phyloP scores from a whole-genome alignment of 2,888 invertebrate species.

The Cheilosia soror region DNA sequence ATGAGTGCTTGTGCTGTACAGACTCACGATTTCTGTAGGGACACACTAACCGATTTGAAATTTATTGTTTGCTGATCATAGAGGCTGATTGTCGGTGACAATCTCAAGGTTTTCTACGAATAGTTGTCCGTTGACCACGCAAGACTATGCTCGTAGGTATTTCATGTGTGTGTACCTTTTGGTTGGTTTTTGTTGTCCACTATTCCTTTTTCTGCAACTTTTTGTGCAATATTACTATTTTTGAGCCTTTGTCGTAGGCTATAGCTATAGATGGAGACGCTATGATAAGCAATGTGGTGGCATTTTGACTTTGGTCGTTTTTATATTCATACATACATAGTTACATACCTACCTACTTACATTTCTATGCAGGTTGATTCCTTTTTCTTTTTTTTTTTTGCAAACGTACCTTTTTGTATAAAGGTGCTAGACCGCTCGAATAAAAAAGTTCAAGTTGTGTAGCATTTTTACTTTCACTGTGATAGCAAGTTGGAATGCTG shows the following conservation, averaged over 20 bases:
- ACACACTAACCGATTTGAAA: constrained; percentile 75
- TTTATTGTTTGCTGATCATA: constrained; percentile 75
- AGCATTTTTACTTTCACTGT: too few relatives aligned
- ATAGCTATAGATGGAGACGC: constrained; percentile 44
- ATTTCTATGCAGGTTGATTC: neutral
- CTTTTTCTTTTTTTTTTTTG: neutral
- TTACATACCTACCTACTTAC: too few relatives aligned
- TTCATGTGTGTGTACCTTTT: constrained; percentile 21
- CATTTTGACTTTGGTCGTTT: constrained; percentile 20
- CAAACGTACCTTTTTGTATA: neutral
- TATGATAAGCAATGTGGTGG: constrained; percentile 46
- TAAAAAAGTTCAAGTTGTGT: too few relatives aligned
- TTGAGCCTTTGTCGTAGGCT: constrained; percentile 41
- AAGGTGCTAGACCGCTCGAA: neutral
- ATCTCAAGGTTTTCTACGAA: constrained; percentile 71
- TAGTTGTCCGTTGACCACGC: constrained; percentile 62
- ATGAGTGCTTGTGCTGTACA: constrained; percentile 49
- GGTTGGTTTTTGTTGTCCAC: constrained; percentile 1
- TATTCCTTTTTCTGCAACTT: neutral
- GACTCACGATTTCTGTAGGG: constrained; percentile 68
- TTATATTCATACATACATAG: neutral
- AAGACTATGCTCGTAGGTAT: constrained; percentile 33
- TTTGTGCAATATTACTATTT: constrained; percentile 63
- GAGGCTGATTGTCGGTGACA: constrained; percentile 74
- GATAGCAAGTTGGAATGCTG: too few relatives aligned